Conservation (phyloP, 2,888 invertebrate genomes). For the Parapristionchus giblindavisi region DNA sequence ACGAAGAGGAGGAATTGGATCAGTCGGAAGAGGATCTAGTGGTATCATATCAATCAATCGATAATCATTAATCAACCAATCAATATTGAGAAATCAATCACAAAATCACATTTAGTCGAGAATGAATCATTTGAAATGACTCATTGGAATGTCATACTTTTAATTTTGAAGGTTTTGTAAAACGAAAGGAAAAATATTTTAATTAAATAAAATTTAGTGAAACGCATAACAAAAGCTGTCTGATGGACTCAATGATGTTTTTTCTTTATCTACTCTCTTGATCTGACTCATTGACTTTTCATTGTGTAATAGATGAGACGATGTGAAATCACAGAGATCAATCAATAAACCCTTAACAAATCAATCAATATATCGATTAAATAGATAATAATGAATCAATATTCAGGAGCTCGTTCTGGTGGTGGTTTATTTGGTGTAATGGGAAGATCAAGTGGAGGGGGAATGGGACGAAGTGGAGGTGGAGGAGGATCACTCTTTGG, state of each 20-base stretch:
- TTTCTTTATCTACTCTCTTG: too few species aligned
- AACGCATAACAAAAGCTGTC: too few species aligned
- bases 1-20: slow-evolving; percentile 30
- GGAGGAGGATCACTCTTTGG: slow-evolving; percentile 30
- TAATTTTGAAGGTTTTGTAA: too few species aligned
- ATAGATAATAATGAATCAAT: not conserved
- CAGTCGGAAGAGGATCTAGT: slow-evolving; percentile 34
- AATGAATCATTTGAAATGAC: too few species aligned
- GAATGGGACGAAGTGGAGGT: not conserved
- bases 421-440: slow-evolving; percentile 6
- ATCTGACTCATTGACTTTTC: too few species aligned
- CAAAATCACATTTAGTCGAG: too few species aligned
- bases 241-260: too few species aligned
- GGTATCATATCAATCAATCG: slow-evolving; percentile 15
- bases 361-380: not conserved
- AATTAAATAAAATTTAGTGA: too few species aligned
- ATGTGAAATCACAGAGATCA: too few species aligned
- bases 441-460: not conserved
- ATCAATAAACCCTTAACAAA: too few species aligned
- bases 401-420: slow-evolving; percentile 30
- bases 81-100: not conserved
- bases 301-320: not conserved
- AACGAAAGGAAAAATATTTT: too few species aligned
- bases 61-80: not conserved
- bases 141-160: too few species aligned